Percentiles rank a stretch among this genome's conserved stretches.
These are phyloP conservation scores for Anhinga anhinga DNA, from an alignment of 2,113 vertebrate species.

Conservation along the genomic window DNA sequence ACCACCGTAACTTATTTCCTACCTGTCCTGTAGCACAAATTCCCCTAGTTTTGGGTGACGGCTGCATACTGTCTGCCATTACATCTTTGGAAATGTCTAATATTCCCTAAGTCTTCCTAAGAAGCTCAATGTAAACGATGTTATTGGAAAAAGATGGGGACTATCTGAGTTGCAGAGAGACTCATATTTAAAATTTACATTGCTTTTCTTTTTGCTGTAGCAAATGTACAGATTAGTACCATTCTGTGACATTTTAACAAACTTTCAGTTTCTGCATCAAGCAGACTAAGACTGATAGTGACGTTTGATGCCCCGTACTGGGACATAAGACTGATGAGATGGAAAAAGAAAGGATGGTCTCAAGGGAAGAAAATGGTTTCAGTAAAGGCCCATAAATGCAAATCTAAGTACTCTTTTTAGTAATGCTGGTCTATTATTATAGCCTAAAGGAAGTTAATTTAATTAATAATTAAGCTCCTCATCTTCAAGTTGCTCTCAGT, in stretches of 20 bases:
- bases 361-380: neutral
- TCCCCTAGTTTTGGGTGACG: neutral
- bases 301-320: neutral
- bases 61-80: neutral
- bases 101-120: neutral
- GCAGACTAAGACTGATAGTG: neutral
- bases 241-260: neutral
- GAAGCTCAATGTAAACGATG: neutral
- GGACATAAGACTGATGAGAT: neutral
- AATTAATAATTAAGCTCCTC: neutral
- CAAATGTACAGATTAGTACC: neutral
- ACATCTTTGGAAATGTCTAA: neutral
- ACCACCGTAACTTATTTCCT: neutral
- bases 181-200: neutral
- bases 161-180: neutral
- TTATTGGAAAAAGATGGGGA: neutral
- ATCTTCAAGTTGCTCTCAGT: neutral
- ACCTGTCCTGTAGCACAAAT: neutral
- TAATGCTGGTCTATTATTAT: neutral
- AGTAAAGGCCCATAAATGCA: neutral
- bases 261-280: neutral
- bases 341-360: neutral
- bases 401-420: neutral
- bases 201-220: neutral
- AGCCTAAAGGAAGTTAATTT: conserved; percentile 15